Evolutionary conservation across 2,113 vertebrate species (phyloP), one percentile per base, ranked within the genome.

Genomic region (Mirza zaza): DNA sequence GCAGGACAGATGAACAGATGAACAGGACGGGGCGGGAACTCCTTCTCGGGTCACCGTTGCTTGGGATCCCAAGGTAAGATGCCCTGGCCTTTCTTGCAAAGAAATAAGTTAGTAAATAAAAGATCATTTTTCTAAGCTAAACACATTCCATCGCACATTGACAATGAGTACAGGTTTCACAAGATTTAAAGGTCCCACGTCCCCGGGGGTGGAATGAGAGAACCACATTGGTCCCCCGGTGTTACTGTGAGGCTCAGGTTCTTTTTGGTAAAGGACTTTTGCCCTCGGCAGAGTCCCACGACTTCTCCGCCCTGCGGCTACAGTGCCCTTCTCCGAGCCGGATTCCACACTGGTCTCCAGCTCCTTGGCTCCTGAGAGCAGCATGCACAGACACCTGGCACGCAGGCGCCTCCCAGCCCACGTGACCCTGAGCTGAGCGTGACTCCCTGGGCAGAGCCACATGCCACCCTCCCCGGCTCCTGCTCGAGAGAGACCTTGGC

Each of bases 1-100:
- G 85, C 87, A 86, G 94, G 97, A 94, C 1, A 1, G 63, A 98
- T 70, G 95, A 95, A 91, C 82, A 1, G 63, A 98, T 70, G 95
- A 95, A 91, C 82, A 97, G 97, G 96, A 91, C 1, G 6, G 48
- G 80, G 96, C 59, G 70, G 91, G 73, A 32, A 95, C 83, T 94
- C 73, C 97, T 97, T 91, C 2, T 1, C 75, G 45, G 39, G 79
- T 57, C 39, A 59, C 25, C 61, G 94, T 29, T 57, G 29, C 34
- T 90, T 80, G 11, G 96, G 55, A 10, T 88, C 91, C 91, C 71
- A 87, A 59, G 65, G 85, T 75, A 36, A 84, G 95, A 67, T 18
- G 32, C 18, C 76, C 76, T 23, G 91, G 63, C 17, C 57, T 75
- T 87, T 68, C 52, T 96, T 73, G 2, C 70, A 85, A 82, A 57